Conservation (phyloP, 1,140 invertebrate species). For the Bombus ignitus region DNA sequence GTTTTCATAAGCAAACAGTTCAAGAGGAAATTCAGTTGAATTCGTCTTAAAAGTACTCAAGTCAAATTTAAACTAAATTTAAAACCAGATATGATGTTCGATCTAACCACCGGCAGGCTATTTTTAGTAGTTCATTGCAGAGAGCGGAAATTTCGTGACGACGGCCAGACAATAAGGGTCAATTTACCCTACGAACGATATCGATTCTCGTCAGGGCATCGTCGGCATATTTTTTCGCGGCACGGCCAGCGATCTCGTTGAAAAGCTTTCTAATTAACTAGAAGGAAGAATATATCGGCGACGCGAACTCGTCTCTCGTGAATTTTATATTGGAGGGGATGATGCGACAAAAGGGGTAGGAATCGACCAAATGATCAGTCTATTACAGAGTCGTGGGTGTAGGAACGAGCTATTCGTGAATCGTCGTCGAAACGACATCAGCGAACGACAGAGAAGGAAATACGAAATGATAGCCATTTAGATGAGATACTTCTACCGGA, state of each 20-base stretch:
- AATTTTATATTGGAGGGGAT: background rate
- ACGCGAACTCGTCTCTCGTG: background rate
- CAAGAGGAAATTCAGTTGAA: background rate
- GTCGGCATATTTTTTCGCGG: constrained; percentile 55
- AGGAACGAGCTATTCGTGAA: background rate
- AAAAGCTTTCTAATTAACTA: constrained; percentile 76
- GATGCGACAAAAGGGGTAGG: background rate
- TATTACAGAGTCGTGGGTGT: background rate
- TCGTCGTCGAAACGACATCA: background rate
- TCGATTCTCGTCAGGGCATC: constrained; percentile 56
- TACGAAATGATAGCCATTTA: background rate
- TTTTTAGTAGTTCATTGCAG: background rate
- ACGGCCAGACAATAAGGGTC: constrained; percentile 26
- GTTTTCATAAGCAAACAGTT: background rate
- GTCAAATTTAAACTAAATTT: background rate
- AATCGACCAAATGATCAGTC: constrained; percentile 8
- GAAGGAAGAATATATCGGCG: constrained; percentile 32
- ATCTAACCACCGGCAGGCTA: background rate
- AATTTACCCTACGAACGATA: constrained; percentile 46
- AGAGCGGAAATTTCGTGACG: constrained; percentile 20
- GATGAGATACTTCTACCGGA: background rate
- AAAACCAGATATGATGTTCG: background rate
- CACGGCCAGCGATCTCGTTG: constrained; percentile 62
- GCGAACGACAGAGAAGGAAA: background rate
- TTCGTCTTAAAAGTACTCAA: background rate